Base-by-base conservation (phyloP, 92 coral and sea anemone species). In the Epizoanthus ramosus region DNA sequence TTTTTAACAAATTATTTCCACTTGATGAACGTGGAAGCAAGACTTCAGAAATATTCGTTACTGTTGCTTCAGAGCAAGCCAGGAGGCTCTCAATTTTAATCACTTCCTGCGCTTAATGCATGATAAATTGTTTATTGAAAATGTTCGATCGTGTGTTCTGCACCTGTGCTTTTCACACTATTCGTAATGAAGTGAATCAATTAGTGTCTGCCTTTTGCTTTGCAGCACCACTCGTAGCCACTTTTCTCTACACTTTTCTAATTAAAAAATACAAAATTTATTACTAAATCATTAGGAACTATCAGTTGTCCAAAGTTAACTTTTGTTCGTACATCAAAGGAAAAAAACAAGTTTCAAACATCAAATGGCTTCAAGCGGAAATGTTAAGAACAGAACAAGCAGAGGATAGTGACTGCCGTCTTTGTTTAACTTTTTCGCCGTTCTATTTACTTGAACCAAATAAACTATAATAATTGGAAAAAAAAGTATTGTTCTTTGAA, bases 141-240 rank as follows among this genome's bases (percentile, higher is more conserved):
- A 13, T 67, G 72, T 67, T 67, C 50, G 72, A 67, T 61, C 70
- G 22, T 61, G 39, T 77, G 82, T 61, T 43, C 18, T 77, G 71
- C 82, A 77, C 82, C 82, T 77, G 82, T 77, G 70, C 57, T 19
- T 77, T 77, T 77, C 82, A 61, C 82, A 77, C 82, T 77, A 19
- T 61, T 77, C 63, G 82, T 63, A 35, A 77, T 35, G 71, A 77
- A 60, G 82, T 22, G 82, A 77, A 77, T 61, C 82, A 77, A 77
- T 77, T 77, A 77, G 17, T 13, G 19, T 16, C 17, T 28, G 68
- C 33, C 82, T 77, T 77, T 77, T 77, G 70, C 25, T 21, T 54
- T 22, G 18, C 28, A 57, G 57, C 53, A 28, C 9, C 18, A 35
- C 60, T 75, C 64, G 24, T 21, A 52, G 68, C 45, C 25, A n/a